A percentile compares a stretch with the other conserved stretches of the same genome.
phyloP scores from a whole-genome alignment of 64 coral and sea anemone genomes.

The Pocillopora verrucosa region DNA sequence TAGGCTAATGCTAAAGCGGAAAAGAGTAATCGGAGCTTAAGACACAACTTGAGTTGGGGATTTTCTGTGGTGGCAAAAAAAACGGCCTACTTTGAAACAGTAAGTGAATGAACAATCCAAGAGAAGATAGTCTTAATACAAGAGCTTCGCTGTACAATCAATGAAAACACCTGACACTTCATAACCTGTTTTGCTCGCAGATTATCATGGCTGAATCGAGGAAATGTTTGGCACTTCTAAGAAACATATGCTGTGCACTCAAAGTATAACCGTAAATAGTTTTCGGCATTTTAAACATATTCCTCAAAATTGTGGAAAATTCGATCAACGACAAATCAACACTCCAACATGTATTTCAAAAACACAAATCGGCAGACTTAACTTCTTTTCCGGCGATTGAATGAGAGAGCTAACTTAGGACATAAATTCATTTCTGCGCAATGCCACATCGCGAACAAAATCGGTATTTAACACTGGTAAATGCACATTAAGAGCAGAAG shows the following conservation, averaged over 20 bases:
- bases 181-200: not conserved
- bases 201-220: not conserved
- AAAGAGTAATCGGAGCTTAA: too few species aligned
- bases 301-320: not conserved
- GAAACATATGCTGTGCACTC: not conserved
- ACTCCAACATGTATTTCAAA: not conserved
- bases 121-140: not conserved
- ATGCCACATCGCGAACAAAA: not conserved
- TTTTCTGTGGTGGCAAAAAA: not conserved
- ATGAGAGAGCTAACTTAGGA: not conserved
- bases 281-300: not conserved
- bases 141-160: not conserved
- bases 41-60: too few species aligned
- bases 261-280: not conserved
- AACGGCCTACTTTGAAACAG: not conserved
- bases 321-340: not conserved
- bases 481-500: not conserved
- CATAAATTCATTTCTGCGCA: not conserved
- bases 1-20: too few species aligned
- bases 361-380: not conserved
- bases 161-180: conserved; percentile 27
- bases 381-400: conserved; percentile 3
- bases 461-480: not conserved
- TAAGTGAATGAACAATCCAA: not conserved
- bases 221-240: not conserved